Base-by-base conservation (phyloP, 35 echinoderm and acorn worm genomes). In the Heliocidaris tuberculata region DNA sequence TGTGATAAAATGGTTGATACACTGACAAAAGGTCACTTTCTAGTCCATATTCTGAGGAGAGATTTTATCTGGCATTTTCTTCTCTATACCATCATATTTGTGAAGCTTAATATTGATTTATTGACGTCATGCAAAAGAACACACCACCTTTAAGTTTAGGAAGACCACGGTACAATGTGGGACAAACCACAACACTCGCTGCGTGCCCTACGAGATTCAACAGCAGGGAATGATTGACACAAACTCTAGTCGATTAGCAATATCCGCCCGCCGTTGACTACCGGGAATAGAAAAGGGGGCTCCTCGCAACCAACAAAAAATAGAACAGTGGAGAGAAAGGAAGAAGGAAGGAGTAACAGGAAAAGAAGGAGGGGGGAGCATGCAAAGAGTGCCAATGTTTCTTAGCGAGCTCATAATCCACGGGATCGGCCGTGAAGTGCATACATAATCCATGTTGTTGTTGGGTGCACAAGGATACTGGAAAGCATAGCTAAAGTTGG, bases 161-260 rank as follows among this genome's bases (percentile, higher is more conserved):
- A 78, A 27, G 65, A 78, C 65, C n/a, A 78, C 27, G 7, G 65
- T 19, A 24, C 65, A 78, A 78, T 78, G 65, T 78, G 27, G 65
- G 21, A 78, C 65, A 78, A 78, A 78, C 65, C 65, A 78, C 65
- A 78, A n/a, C 65, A 27, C 65, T 78, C 15, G 65, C 21, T 78
- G 65, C 27, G 65, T 24, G 27, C 65, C 65, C 65, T 78, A 19
- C 65, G 17, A 19, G 27, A 78, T 19, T 24, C 65, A 78, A n/a
- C 87, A 89, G 87, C 12, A 89, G 15, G 15, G 17, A 48, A 17
- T 89, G 87, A 89, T 89, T 89, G 87, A 89, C 87, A 89, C 31
- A 89, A 48, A 89, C 87, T 32, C 17, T 47, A 89, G 87, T 48
- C 31, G 87, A 89, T 89, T 89, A 89, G 87, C 87, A 89, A 89